Evolutionary conservation across 2,797 vertebrate species (phyloP).

Genomic region (Sternarchorhynchus goeldii): DNA sequence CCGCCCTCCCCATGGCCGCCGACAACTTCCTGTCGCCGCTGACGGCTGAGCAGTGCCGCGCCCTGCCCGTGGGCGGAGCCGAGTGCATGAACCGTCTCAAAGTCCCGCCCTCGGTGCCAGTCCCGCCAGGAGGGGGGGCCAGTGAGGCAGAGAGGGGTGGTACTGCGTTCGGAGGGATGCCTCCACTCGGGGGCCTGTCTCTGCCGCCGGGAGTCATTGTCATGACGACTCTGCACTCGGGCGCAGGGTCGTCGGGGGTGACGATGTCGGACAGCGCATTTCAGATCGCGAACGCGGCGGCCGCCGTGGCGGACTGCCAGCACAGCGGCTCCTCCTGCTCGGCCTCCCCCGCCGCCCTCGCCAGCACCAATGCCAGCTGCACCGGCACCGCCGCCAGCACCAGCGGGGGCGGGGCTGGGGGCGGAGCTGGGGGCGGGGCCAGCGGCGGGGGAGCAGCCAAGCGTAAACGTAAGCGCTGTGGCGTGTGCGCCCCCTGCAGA

Average conservation of each 20-base stretch:
- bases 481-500: slow-evolving; percentile 90
- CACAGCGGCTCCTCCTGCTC: slow-evolving; percentile 83
- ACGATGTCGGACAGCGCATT: slow-evolving; percentile 86
- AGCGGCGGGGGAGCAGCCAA: slow-evolving; percentile 83
- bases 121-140: slow-evolving; percentile 70
- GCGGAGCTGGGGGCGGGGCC: slow-evolving; percentile 57
- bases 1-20: slow-evolving; percentile 53
- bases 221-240: slow-evolving; percentile 79
- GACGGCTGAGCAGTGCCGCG: slow-evolving; percentile 53
- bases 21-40: slow-evolving; percentile 68
- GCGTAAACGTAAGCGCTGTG: slow-evolving; percentile 92
- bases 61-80: slow-evolving; percentile 60
- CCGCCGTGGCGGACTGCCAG: slow-evolving; percentile 88
- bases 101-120: slow-evolving; percentile 74
- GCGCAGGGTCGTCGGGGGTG: slow-evolving; percentile 68
- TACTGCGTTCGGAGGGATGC: slow-evolving; percentile 82
- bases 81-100: slow-evolving; percentile 85
- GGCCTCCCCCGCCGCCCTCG: slow-evolving; percentile 68
- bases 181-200: slow-evolving; percentile 84
- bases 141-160: slow-evolving; percentile 83
- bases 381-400: slow-evolving; percentile 60
- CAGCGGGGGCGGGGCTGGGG: slow-evolving; percentile 59
- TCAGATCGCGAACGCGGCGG: slow-evolving; percentile 85
- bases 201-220: slow-evolving; percentile 92
- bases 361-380: slow-evolving; percentile 53